Evolutionary conservation across 2,797 vertebrate species (phyloP), one percentile per base, ranked within the genome.

Genomic region (Manis crassicaudata): DNA sequence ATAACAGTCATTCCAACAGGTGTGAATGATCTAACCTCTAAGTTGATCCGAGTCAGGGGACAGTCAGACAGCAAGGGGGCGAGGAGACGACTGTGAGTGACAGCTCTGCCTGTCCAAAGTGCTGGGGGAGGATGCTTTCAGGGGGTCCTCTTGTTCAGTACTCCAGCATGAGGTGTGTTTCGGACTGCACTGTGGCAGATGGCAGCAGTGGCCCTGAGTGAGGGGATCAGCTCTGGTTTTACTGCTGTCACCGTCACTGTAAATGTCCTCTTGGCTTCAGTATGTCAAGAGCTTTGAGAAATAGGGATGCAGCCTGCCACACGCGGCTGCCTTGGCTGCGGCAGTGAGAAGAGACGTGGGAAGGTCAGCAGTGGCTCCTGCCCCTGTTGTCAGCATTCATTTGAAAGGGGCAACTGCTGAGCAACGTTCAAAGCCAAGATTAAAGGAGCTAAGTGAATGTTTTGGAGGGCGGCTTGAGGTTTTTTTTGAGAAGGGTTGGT

Each of bases 401-500:
- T 46, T 82, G 63, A 68, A 79, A 88, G 14, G 3, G 29, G 46
- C 77, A 58, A 76, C n/a, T 40, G 37, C 29, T 5, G 29, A 73
- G 81, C 77, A 63, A 52, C 52, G 16, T 18, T 46, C 60, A 68
- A 46, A 82, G 10, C 13, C 29, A 73, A 73, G 25, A 67, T 56
- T 63, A 62, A 88, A 43, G 11, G 60, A 68, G 29, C 43, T 85
- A 40, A 79, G 32, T 43, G 56, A 88, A 52, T 70, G 27, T 63
- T 95, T 32, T n/a, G n/a, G 67, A 93, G 68, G 56, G 40, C 17
- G 80, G 29, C 54, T 72, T 86, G 43, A 60, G 12, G 76, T 88
- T 79, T 87, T 80, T 88, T 79, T 87, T 80, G 23, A 65, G 90
- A 95, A 72, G n/a, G 83, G 67, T 23, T 35, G 40, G 52, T 58